Base-by-base conservation (phyloP, 2,888 invertebrate genomes). In the Venustoraphidia nigricollis region DNA sequence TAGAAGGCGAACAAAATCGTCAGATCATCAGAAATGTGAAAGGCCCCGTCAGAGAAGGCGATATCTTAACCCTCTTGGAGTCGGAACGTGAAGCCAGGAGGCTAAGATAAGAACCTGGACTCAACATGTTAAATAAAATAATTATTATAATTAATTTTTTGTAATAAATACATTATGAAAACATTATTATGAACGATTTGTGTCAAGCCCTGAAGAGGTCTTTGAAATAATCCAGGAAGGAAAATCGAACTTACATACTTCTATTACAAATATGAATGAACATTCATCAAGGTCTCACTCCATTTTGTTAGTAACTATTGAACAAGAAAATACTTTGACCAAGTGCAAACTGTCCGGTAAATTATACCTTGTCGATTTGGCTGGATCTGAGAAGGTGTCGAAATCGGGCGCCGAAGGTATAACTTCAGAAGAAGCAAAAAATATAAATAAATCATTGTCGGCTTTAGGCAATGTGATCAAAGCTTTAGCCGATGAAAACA, bases 181-280 rank as follows among this genome's bases (percentile, higher is more conserved):
- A n/a, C n/a, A n/a, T n/a, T n/a, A n/a, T n/a, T n/a, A n/a, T 47
- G 98, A 99, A 70, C 75, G 96, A 58, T 99, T 98, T 71, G 98
- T 99, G 50, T 93, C 96, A 55, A 95, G 94, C 70, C 97, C 97
- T 2, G 97, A 99, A 64, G 98, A 99, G 72, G 97, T 99, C 13
- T 94, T 99, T 71, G 95, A 95, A 71, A 91, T 94, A 36, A 99
- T 99, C 63, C 97, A 98, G 67, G 97, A 98, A 70, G 98, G 98
- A 58, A 99, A 99, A 76, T 85, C 94, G 54, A 99, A 99, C 77
- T 78, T 98, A 64, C 97, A 97, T 68, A 97, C 98, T 71, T 97
- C 98, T 56, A 98, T 99, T 58, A 99, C 98, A 66, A 99, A 98
- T 73, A 99, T 99, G 98, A 99, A 99, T 71, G 98, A 99, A 71